Conservation (phyloP, 1,140 invertebrate genomes). For the Alviniconcha marisindica region DNA sequence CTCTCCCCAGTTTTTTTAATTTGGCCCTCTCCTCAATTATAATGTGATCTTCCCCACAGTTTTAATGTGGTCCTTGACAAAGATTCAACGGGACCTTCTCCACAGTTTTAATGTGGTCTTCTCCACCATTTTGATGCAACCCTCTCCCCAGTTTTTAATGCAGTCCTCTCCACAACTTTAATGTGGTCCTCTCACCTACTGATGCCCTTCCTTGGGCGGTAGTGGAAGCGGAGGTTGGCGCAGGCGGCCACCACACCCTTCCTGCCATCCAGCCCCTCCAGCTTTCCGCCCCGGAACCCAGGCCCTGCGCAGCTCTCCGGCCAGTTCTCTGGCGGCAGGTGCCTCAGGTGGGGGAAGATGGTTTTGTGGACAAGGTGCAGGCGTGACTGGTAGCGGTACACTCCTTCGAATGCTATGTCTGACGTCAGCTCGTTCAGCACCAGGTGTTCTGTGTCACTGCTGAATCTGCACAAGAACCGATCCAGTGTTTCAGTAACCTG, state of each 20-base stretch:
- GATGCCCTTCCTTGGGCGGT: conserved; percentile 30
- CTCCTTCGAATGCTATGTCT: conserved; percentile 23
- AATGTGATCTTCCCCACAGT: too few species aligned
- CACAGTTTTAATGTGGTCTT: too few species aligned
- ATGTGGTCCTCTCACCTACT: conserved; percentile 18
- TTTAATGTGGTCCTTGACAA: too few species aligned
- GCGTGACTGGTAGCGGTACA: conserved; percentile 36
- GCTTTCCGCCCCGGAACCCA: neutral
- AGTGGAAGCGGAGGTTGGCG: conserved; percentile 27
- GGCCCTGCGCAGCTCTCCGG: too few species aligned
- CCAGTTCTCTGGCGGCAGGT: conserved; percentile 1
- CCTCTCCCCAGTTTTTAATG: too few species aligned
- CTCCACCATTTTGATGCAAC: too few species aligned
- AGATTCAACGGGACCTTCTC: too few species aligned
- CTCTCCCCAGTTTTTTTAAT: too few species aligned
- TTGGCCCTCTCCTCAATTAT: too few species aligned
- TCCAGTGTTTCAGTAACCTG: neutral
- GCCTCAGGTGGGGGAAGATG: conserved; percentile 32
- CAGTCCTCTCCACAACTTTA: too few species aligned
- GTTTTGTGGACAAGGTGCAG: conserved; percentile 22
- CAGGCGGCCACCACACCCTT: neutral
- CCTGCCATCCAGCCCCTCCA: neutral
- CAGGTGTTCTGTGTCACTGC: neutral
- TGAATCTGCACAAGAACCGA: conserved; percentile 12
- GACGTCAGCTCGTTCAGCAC: conserved; percentile 34